These are phyloP conservation scores for Ptychochromis oligacanthus DNA, from an alignment of 2,113 vertebrate genomes.

Conservation along the genomic window DNA sequence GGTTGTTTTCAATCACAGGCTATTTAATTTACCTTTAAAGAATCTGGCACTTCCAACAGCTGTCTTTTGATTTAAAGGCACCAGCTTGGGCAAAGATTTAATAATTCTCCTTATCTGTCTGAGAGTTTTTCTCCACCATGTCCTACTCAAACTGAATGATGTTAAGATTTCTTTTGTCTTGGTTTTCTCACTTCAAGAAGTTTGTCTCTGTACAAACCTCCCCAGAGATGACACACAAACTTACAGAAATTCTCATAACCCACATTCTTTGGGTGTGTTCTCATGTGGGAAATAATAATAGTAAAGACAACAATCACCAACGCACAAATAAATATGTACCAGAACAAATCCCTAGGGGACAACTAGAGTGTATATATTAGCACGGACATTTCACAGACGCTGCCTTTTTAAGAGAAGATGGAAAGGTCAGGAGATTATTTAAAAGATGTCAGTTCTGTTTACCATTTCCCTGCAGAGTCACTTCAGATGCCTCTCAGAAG, in stretches of 20 bases:
- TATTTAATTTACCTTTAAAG: neutral
- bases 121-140: too few relatives aligned
- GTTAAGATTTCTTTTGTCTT: neutral
- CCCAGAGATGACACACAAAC: neutral
- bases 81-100: neutral
- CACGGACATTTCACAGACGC: conserved; percentile 2
- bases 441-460: conserved; percentile 31
- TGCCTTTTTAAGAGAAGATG: conserved; percentile 52
- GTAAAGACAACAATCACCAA: conserved; percentile 35
- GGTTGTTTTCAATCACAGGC: neutral
- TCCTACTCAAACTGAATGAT: neutral
- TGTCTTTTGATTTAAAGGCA: neutral
- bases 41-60: neutral
- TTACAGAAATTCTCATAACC: conserved; percentile 38
- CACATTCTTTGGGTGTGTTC: neutral
- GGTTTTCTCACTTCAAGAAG: neutral
- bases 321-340: conserved; percentile 57
- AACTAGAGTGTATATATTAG: neutral
- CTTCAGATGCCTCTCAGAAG: conserved; percentile 50
- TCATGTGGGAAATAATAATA: conserved; percentile 54
- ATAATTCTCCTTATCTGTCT: too few relatives aligned
- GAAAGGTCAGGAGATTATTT: conserved; percentile 49
- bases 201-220: neutral
- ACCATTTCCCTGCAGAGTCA: conserved; percentile 4
- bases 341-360: conserved; percentile 12